Evolutionary conservation across 92 coral and sea anemone species (phyloP), one percentile per base, ranked within the genome.

Genomic region (Epizoanthus scotinus): DNA sequence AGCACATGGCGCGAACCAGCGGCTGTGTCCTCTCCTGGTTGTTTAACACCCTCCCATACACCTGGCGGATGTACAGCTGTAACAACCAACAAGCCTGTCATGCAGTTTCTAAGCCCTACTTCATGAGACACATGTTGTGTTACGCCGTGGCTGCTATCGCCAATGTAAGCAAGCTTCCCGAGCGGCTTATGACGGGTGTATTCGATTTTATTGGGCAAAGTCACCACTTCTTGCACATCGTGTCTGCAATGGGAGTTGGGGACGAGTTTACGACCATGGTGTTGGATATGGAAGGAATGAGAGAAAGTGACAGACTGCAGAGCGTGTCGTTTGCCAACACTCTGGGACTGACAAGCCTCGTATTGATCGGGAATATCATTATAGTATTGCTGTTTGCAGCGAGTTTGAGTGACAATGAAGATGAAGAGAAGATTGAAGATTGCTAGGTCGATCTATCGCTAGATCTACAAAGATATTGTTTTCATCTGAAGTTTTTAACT

Each of bases 151-250:
- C 99, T 20, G 99, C 99, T 1, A 8, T 93, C 9, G 85, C 95
- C n/a, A 96, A 96, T 84, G 98, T 89, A 1, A 69, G 79, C 58
- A 84, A 93, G 25, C 78, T 96, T 25, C 99, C 99, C 0, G 99
- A 96, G 78, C 78, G 98, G 34, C 85, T 93, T 18, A 88, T 92
- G n/a, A 93, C 92, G 12, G 98, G 97, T 12, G 81, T 84, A 14
- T 96, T 96, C 71, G 98, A 96, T 71, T 89, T 89, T 69, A 64
- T 88, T 53, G 98, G 99, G 9, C 94, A 96, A 53, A 96, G 99
- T 62, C 99, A 93, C 70, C 99, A 96, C 83, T 91, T 96, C 82
- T 75, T 96, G 78, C 99, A 96, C 68, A 87, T 96, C n/a, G 84
- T 96, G 8, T 91, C 94, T 22, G 94, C 98, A 3, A 58, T 93